Evolutionary conservation across 1,140 invertebrate species (phyloP), one percentile per base, ranked within the genome.

Genomic region (Cherax quadricarinatus): DNA sequence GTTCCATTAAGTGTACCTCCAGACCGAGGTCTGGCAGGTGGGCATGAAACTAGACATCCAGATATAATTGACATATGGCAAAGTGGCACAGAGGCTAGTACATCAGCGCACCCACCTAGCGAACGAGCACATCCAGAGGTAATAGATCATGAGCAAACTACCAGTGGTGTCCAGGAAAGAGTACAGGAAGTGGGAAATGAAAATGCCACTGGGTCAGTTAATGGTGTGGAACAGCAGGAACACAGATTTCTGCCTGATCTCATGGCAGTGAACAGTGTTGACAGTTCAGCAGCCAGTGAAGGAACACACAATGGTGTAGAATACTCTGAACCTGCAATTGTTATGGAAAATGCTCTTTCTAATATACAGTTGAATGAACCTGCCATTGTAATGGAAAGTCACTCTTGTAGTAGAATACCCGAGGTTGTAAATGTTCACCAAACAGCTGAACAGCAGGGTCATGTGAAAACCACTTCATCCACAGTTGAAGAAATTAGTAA

Each of bases 401-500:
- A 92, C 78, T 92, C 93, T 14, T 86, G 75, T 51, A 82, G 82
- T 92, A 89, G 87, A 57, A 86, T 93, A 70, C 93, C 93, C 53
- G 93, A 93, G 89, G 91, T 93, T 81, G 93, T 87, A n/a, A 93
- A 93, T 78, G 88, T 93, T 51, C 93, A 93, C 57, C 93, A 93
- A 78, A 91, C 93, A 60, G 88, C 88, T 75, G 93, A 93, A 73
- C 81, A 85, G 24, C 62, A 79, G 24, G 49, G 62, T 84, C 62
- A 83, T 48, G 12, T 16, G 30, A 49, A 84, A 21, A 51, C 73
- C 21, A 6, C 49, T 10, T 88, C 30, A 57, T 57, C 30, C 16
- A 62, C 21, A 24, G 30, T n/a, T 49, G 49, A 62, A 48, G 21
- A 21, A 12, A 24, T 73, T 49, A n/a, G 21, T 24, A 86, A 24